phyloP scores from a whole-genome alignment of 2,113 vertebrate species.

The Cyphomyrus discorhynchus region DNA sequence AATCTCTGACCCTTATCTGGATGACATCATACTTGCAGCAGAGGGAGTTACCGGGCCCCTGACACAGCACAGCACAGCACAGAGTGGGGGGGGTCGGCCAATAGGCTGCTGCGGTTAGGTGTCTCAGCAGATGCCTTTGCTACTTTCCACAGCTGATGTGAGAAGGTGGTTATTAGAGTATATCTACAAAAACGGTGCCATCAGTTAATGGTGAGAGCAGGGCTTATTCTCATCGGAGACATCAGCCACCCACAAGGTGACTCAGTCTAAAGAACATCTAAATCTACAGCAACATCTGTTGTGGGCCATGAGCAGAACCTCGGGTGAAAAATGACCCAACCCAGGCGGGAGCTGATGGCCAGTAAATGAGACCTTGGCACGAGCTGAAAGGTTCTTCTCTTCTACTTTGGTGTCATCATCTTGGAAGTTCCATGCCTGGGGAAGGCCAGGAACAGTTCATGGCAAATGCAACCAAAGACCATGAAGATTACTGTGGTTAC shows the following conservation, averaged over 20 bases:
- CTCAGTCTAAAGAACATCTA: background rate
- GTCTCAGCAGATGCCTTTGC: background rate
- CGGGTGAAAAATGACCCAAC: background rate
- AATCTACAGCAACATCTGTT: background rate
- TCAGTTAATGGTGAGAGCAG: background rate
- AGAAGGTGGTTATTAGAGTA: background rate
- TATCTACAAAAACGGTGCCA: background rate
- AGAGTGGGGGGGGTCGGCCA: background rate
- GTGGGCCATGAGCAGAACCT: background rate
- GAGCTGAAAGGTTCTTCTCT: background rate
- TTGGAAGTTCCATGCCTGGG: background rate
- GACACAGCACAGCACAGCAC: background rate
- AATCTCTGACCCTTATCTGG: background rate
- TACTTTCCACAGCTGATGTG: background rate
- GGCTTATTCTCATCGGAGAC: background rate
- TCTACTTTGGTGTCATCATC: background rate
- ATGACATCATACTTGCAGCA: background rate
- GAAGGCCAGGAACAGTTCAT: background rate
- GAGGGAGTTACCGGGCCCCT: background rate
- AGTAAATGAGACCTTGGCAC: background rate
- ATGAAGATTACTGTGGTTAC: background rate
- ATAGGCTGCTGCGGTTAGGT: background rate
- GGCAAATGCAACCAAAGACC: background rate
- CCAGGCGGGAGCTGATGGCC: background rate
- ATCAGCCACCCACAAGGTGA: background rate